These are phyloP conservation scores for Palythoa heliodiscus DNA, from an alignment of 92 coral and sea anemone species.

Conservation along the genomic window DNA sequence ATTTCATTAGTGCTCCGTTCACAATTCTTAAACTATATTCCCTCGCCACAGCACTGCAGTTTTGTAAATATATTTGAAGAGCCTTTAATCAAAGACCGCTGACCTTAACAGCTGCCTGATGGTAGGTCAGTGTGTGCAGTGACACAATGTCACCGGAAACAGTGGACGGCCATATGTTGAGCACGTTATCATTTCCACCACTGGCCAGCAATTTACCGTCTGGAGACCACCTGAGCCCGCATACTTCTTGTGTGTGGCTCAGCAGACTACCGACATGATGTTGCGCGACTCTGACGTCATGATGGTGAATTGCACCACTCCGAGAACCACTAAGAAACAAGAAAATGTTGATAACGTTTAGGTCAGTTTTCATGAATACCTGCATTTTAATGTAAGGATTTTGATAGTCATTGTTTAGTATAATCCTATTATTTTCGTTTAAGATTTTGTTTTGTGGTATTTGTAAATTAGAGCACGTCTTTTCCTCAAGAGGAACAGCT, in stretches of 20 bases:
- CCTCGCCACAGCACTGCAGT: too few relatives aligned
- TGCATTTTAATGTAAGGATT: too few relatives aligned
- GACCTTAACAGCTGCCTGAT: constrained; percentile 98
- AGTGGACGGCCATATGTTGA: constrained; percentile 84
- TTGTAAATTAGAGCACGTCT: too few relatives aligned
- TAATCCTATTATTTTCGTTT: too few relatives aligned
- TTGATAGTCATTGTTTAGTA: too few relatives aligned
- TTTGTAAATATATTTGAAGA: not conserved
- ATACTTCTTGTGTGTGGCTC: constrained; percentile 91
- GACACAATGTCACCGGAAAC: constrained; percentile 45
- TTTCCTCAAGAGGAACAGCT: too few relatives aligned
- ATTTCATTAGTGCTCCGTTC: too few relatives aligned
- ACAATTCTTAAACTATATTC: too few relatives aligned
- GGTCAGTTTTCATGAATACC: not conserved
- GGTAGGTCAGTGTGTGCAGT: constrained; percentile 78
- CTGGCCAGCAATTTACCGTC: constrained; percentile 96
- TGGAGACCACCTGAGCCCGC: constrained; percentile 94
- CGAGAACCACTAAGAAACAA: constrained; percentile 73
- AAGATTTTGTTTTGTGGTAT: too few relatives aligned
- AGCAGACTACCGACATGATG: constrained; percentile 80
- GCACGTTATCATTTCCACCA: constrained; percentile 95
- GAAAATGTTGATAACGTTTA: not conserved
- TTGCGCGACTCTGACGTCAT: constrained; percentile 92
- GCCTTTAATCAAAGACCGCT: constrained; percentile 11
- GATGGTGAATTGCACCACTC: constrained; percentile 88